Evolutionary conservation across 2,113 vertebrate genomes (phyloP).

Genomic region (Ciconia maguari): DNA sequence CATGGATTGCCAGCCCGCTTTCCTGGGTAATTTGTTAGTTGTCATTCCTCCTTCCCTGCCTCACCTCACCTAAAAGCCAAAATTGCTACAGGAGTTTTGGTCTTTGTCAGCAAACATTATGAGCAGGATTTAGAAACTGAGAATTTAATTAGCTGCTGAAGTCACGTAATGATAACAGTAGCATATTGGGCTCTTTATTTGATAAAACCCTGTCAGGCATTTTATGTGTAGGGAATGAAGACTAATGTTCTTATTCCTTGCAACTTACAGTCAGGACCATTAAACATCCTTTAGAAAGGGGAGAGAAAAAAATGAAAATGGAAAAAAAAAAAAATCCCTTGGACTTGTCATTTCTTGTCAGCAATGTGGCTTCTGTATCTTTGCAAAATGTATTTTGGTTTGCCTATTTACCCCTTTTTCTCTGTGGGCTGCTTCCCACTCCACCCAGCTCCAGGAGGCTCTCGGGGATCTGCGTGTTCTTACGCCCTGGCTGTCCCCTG

Average conservation of each 20-base stretch:
- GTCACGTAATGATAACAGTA: slow-evolving; percentile 56
- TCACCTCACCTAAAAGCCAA: slow-evolving; percentile 1
- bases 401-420: not conserved
- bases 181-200: slow-evolving; percentile 63
- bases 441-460: not conserved
- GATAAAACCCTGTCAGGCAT: slow-evolving; percentile 57
- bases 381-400: not conserved
- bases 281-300: not conserved
- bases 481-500: not conserved
- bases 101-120: slow-evolving; percentile 56
- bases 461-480: accelerated
- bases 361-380: not conserved
- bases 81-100: slow-evolving; percentile 28
- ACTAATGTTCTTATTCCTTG: slow-evolving; percentile 46
- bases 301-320: not conserved
- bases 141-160: slow-evolving; percentile 68
- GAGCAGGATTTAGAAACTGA: slow-evolving; percentile 47
- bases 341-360: not conserved
- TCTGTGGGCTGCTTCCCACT: not conserved
- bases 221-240: slow-evolving; percentile 55
- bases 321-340: not conserved
- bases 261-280: not conserved
- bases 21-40: not conserved
- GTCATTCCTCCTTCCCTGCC: not conserved
- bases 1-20: not conserved